Base-by-base conservation (phyloP, 2,888 invertebrate species). In the Argyresthia albistria region DNA sequence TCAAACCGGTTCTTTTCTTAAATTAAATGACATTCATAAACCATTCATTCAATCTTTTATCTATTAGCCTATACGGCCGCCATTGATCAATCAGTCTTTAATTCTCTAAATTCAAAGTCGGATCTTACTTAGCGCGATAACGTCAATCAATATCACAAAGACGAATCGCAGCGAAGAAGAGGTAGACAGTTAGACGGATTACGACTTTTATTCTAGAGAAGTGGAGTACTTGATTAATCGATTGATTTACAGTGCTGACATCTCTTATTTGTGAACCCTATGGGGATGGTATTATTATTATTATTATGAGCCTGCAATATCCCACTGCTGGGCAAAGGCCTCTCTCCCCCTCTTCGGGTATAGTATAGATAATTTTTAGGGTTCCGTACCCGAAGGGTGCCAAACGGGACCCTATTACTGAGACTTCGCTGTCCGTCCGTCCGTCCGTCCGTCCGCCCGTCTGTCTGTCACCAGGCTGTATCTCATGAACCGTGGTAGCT, bases 91-190 rank as follows among this genome's bases (percentile, higher is more conserved):
- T 60, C 65, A 60, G 73, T 67, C 69, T 57, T 65, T 63, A 61
- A 63, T 66, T 54, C 70, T 75, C 76, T 62, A 57, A 61, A 66
- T 68, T 71, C 69, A 75, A 67, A 66, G 71, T 70, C 63, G 70
- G 72, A 70, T 74, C 74, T 72, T 64, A 70, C 70, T 77, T 79
- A 79, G 79, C 79, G 70, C 15, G 67, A 65, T 59, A 59, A 63
- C 70, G 76, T 80, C 80, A 77, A 78, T 80, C 80, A 75, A 72
- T 65, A 72, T 73, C 70, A 70, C 69, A 69, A 69, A 72, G 76
- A 76, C 75, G 72, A 75, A 78, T 76, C 73, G 67, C 69, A 9
- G 50, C 39, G 14, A 15, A 70, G 75, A 70, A 70, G 71, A 66
- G 63, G 60, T 70, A 25, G 25, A 25, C 25, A 25, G 25, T 25